Evolutionary conservation across 2,113 vertebrate genomes (phyloP), one percentile per base, ranked within the genome.

Genomic region (Pyxicephalus adspersus): DNA sequence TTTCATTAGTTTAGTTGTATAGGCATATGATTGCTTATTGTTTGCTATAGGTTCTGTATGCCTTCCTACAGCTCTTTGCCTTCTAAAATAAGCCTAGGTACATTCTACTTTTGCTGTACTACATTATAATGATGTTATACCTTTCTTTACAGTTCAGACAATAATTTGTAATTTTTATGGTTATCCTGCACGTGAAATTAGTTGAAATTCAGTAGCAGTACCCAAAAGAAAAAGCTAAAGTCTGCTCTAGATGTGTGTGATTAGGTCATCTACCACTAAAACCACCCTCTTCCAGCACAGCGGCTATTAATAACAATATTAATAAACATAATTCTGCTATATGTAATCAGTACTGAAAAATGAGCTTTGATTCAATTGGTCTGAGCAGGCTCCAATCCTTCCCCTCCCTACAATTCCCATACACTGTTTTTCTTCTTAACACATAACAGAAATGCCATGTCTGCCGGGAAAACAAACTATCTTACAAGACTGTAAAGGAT

Each of bases 381-480:
- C 26, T 45, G 65, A 60, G 31, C 25, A 26, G 52, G 60, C 65
- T 58, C 76, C 51, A 58, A 6, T 57, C 65, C 31, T 23, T 25
- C 16, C 64, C 50, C 50, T 31, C 50, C 29, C 60, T 16, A 18
- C 22, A 22, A 15, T 71, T 71, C 57, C 38, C 66, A 71, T 58
- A 51, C 66, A 45, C 6, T 67, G 11, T 29, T 71, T 51, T 61
- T 82, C 63, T 65, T 82, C 63, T 58, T 82, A 66, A 66, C 51
- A 66, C 72, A 34, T 66, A 82, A 75, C 70, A 50, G 28, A 82
- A 82, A 82, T 75, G 80, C 71, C 80, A 66, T 50, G 60, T 74
- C 80, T 71, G 71, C 63, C 54, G 80, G 71, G 80, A 82, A 82
- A 82, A 82, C 80, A 75, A 64, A 31, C 70, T 75, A 29, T 75